phyloP scores from a whole-genome alignment of 1,140 invertebrate genomes.

The Papilio xuthus region DNA sequence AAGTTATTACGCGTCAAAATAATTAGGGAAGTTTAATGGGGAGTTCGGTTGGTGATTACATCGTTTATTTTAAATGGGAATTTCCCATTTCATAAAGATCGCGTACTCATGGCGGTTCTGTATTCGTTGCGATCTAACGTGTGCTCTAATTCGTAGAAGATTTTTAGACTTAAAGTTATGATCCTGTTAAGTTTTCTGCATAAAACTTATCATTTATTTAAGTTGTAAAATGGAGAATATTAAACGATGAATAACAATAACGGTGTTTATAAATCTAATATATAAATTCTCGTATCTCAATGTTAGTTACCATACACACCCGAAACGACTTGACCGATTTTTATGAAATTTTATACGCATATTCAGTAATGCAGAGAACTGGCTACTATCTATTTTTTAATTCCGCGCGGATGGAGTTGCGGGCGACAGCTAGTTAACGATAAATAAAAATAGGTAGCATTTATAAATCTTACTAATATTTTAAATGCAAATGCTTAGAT shows the following conservation, averaged over 20 bases:
- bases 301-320: too few species aligned
- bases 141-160: not conserved
- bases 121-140: not conserved
- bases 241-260: too few species aligned
- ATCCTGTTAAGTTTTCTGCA: not conserved
- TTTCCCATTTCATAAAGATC: not conserved
- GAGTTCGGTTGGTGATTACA: not conserved
- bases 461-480: too few species aligned
- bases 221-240: not conserved
- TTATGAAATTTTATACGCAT: too few species aligned
- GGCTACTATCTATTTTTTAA: too few species aligned
- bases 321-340: too few species aligned
- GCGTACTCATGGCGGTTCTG: not conserved
- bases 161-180: not conserved
- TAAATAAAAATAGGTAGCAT: not conserved
- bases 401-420: too few species aligned
- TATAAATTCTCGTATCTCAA: too few species aligned
- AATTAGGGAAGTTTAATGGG: slow-evolving; percentile 5
- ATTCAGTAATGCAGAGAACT: too few species aligned
- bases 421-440: too few species aligned
- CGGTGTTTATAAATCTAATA: too few species aligned
- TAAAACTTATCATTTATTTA: not conserved
- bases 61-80: not conserved
- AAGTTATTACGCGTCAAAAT: slow-evolving; percentile 25
- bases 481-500: too few species aligned